Evolutionary conservation across 2,113 vertebrate genomes (phyloP).

Genomic region (Gallinago paraguaiae): DNA sequence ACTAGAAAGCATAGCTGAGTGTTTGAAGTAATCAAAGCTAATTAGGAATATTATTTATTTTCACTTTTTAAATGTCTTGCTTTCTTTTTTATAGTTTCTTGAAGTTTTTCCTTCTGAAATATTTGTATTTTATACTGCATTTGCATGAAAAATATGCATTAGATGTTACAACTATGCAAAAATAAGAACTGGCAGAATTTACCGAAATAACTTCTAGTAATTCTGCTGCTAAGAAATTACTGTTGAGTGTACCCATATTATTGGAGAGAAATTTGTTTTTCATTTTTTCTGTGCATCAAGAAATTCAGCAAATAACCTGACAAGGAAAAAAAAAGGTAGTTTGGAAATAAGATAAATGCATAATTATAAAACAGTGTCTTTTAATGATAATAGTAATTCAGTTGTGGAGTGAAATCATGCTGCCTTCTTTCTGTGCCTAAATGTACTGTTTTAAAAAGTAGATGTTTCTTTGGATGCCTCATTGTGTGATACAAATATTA

Average conservation of each 20-base stretch:
- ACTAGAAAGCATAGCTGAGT: background rate
- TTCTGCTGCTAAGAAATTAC: background rate
- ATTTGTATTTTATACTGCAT: background rate
- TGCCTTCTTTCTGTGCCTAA: background rate
- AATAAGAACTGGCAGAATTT: background rate
- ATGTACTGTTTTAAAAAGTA: background rate
- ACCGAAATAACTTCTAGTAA: background rate
- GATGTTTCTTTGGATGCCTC: background rate
- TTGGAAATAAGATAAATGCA: background rate
- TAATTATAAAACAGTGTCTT: background rate
- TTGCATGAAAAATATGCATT: background rate
- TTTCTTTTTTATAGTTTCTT: background rate
- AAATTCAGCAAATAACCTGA: background rate
- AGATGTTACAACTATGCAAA: background rate
- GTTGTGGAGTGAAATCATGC: background rate
- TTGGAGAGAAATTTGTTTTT: background rate
- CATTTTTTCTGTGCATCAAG: background rate
- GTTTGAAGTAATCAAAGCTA: background rate
- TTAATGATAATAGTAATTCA: background rate
- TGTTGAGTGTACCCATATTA: background rate
- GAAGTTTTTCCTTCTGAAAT: background rate
- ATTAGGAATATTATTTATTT: conserved; percentile 4
- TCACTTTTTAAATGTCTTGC: background rate
- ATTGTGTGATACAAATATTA: background rate
- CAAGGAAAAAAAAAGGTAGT: background rate